phyloP scores from a whole-genome alignment of 1,140 invertebrate species.

The Dendrolimus kikuchii region DNA sequence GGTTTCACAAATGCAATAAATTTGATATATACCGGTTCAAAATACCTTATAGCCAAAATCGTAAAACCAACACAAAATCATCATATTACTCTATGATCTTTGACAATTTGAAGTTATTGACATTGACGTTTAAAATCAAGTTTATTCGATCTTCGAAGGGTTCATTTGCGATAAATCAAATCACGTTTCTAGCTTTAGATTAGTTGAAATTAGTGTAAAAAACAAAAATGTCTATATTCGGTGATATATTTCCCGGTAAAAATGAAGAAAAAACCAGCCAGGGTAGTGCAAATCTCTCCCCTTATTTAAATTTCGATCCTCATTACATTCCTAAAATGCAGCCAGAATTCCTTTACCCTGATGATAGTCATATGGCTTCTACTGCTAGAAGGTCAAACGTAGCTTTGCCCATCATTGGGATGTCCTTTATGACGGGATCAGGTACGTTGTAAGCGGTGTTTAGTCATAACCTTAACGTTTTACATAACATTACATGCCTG shows the following conservation, averaged over 20 bases:
- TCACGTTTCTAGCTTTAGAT: slow-evolving; percentile 41
- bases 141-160: slow-evolving; percentile 32
- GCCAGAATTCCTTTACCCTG: slow-evolving; percentile 95
- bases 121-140: slow-evolving; percentile 16
- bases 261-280: slow-evolving; percentile 51
- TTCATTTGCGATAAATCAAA: slow-evolving; percentile 37
- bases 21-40: too few relatives aligned
- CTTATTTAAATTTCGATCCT: slow-evolving; percentile 95
- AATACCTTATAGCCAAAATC: too few relatives aligned
- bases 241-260: slow-evolving; percentile 55
- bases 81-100: background rate
- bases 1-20: too few relatives aligned
- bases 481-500: slow-evolving; percentile 35
- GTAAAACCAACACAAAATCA: background rate
- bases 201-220: slow-evolving; percentile 42
- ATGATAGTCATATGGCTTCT: slow-evolving; percentile 74
- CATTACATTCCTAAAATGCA: slow-evolving; percentile 85
- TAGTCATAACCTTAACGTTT: slow-evolving; percentile 51
- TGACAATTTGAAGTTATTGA: slow-evolving; percentile 3
- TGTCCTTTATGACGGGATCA: slow-evolving; percentile 87
- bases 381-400: slow-evolving; percentile 74
- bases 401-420: slow-evolving; percentile 95
- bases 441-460: slow-evolving; percentile 33
- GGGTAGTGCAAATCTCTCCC: slow-evolving; percentile 77
- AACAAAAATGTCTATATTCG: slow-evolving; percentile 55